These are phyloP conservation scores for Rhegmatorhina hoffmannsi DNA, from an alignment of 2,113 vertebrate species.

Conservation along the genomic window DNA sequence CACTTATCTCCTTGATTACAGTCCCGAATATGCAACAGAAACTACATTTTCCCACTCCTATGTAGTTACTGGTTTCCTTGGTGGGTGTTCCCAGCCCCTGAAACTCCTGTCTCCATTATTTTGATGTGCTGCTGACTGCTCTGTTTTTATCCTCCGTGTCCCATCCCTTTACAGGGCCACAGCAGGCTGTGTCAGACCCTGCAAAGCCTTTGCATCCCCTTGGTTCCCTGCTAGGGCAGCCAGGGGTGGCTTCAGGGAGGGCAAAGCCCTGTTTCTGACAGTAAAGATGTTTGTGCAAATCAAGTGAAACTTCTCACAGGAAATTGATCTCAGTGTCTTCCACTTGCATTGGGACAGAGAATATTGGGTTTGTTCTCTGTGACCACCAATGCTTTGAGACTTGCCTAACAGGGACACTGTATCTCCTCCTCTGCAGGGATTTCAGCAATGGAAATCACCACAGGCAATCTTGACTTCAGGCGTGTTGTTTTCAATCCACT, in stretches of 20 bases:
- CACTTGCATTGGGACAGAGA: not conserved
- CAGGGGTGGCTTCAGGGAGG: not conserved
- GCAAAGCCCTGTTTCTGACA: not conserved
- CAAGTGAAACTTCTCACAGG: not conserved
- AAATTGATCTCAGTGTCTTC: not conserved
- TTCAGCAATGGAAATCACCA: not conserved
- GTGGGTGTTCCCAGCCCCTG: slow-evolving; percentile 9
- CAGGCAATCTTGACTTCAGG: not conserved
- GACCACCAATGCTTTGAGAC: not conserved
- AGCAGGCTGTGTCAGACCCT: not conserved
- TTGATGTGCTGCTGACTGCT: not conserved
- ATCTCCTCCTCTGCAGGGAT: not conserved
- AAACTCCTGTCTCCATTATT: not conserved
- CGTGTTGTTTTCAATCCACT: not conserved
- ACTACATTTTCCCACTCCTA: slow-evolving; percentile 17
- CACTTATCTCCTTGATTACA: slow-evolving; percentile 27
- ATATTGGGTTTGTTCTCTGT: not conserved
- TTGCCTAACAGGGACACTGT: not conserved
- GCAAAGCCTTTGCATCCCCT: not conserved
- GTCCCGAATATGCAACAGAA: slow-evolving; percentile 45
- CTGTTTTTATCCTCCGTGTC: not conserved
- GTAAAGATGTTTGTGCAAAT: not conserved
- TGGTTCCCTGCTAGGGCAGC: not conserved
- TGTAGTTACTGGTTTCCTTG: not conserved
- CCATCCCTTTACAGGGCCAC: not conserved